These are phyloP conservation scores for Amyelois transitella DNA, from an alignment of 1,140 invertebrate genomes.

Conservation along the genomic window DNA sequence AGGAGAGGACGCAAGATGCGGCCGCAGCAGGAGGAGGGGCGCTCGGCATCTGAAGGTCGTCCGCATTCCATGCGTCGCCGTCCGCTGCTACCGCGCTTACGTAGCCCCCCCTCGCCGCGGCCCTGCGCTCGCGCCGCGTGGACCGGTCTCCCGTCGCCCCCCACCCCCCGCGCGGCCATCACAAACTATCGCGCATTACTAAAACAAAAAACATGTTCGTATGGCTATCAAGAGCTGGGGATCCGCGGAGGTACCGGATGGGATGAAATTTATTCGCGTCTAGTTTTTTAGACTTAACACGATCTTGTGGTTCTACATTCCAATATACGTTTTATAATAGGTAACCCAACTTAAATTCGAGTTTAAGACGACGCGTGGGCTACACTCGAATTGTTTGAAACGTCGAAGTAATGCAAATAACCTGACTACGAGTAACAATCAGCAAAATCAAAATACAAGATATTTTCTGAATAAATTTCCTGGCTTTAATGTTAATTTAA, in stretches of 20 bases:
- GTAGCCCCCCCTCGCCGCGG: conserved; percentile 48
- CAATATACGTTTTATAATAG: conserved; percentile 42
- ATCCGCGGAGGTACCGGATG: conserved; percentile 67
- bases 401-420: too few species aligned
- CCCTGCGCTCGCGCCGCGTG: conserved; percentile 22
- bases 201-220: conserved; percentile 71
- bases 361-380: neutral
- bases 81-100: conserved; percentile 72
- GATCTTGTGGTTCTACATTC: conserved; percentile 61
- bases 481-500: too few species aligned
- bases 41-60: conserved; percentile 72
- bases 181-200: conserved; percentile 71
- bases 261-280: conserved; percentile 70
- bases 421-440: too few species aligned
- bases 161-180: conserved; percentile 50
- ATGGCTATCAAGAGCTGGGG: conserved; percentile 65
- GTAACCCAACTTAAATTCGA: neutral
- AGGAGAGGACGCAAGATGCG: conserved; percentile 71
- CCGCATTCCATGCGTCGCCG: conserved; percentile 71
- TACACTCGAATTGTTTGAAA: neutral
- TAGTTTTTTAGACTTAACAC: conserved; percentile 55
- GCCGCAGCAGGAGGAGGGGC: conserved; percentile 61
- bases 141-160: conserved; percentile 55
- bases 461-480: too few species aligned
- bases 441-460: too few species aligned